Evolutionary conservation across 2,888 invertebrate genomes (phyloP).

Genomic region (Phrixothrix hirtus): DNA sequence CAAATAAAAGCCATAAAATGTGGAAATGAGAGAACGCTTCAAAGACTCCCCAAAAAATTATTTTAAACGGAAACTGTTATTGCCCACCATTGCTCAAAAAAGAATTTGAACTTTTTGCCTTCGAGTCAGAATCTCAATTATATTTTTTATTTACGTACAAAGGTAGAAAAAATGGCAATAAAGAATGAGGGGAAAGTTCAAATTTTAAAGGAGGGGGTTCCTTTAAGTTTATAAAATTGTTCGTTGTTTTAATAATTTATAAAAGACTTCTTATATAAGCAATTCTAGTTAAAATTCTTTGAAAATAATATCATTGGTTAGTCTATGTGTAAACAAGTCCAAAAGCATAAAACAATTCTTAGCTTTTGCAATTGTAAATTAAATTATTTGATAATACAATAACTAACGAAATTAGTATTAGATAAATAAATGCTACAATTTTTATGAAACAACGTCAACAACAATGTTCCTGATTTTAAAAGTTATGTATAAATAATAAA

Average conservation of each 20-base stretch:
- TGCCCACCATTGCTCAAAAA: constrained; percentile 9
- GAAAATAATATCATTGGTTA: constrained; percentile 17
- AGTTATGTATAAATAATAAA: constrained; percentile 33
- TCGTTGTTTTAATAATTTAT: constrained; percentile 9
- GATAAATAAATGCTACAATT: constrained; percentile 33
- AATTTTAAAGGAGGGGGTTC: not conserved
- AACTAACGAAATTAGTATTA: constrained; percentile 28
- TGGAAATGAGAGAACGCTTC: constrained; percentile 4
- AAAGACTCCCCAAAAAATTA: constrained; percentile 1
- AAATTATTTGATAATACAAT: constrained; percentile 32
- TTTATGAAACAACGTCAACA: constrained; percentile 33
- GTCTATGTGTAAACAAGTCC: constrained; percentile 25
- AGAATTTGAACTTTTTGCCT: constrained; percentile 10
- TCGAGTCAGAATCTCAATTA: constrained; percentile 4
- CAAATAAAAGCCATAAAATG: constrained; percentile 18
- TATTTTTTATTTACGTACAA: constrained; percentile 7
- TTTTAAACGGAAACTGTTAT: constrained; percentile 7
- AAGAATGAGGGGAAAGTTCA: constrained; percentile 14
- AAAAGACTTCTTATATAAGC: constrained; percentile 16
- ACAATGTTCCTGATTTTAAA: constrained; percentile 34
- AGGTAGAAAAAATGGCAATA: constrained; percentile 7
- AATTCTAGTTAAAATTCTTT: constrained; percentile 7
- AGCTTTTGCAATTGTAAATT: constrained; percentile 34
- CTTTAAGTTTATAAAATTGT: constrained; percentile 3
- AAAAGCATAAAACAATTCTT: constrained; percentile 26